Percentiles rank a stretch among this genome's conserved stretches.
phyloP scores from a whole-genome alignment of 1,140 invertebrate species.

The Heliconius hewitsoni region DNA sequence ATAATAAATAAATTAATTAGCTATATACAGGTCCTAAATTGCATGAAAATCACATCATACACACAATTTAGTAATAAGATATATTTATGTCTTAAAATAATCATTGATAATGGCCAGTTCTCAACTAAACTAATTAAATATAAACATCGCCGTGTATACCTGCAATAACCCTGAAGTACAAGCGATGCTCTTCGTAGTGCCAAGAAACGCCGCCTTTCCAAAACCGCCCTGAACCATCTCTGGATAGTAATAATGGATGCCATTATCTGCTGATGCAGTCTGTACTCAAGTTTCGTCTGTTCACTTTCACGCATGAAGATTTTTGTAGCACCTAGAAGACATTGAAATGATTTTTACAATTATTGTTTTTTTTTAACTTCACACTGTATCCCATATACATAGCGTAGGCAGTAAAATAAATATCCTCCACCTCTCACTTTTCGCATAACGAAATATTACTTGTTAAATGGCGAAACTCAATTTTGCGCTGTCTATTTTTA shows the following conservation, averaged over 20 bases:
- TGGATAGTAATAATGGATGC: constrained; percentile 95
- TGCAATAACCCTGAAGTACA: constrained; percentile 89
- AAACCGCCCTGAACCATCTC: constrained; percentile 92
- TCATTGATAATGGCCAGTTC: background rate
- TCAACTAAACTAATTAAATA: background rate
- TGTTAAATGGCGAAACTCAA: too few species aligned
- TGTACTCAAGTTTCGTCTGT: constrained; percentile 94
- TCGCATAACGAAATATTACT: too few species aligned
- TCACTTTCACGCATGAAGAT: constrained; percentile 97
- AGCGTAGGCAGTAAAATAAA: too few species aligned
- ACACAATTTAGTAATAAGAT: too few species aligned
- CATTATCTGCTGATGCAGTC: constrained; percentile 96
- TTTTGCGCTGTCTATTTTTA: too few species aligned
- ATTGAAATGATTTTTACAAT: background rate
- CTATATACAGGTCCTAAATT: too few species aligned
- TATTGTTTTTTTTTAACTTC: background rate
- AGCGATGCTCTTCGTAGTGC: constrained; percentile 87
- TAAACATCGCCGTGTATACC: constrained; percentile 44
- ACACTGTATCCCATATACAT: background rate
- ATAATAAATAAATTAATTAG: too few species aligned
- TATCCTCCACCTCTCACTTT: too few species aligned
- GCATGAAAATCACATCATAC: too few species aligned
- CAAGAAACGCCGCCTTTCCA: constrained; percentile 90
- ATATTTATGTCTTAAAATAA: background rate
- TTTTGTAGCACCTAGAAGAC: constrained; percentile 85